phyloP scores from a whole-genome alignment of 2,888 invertebrate species.

The Nasonia oneida region DNA sequence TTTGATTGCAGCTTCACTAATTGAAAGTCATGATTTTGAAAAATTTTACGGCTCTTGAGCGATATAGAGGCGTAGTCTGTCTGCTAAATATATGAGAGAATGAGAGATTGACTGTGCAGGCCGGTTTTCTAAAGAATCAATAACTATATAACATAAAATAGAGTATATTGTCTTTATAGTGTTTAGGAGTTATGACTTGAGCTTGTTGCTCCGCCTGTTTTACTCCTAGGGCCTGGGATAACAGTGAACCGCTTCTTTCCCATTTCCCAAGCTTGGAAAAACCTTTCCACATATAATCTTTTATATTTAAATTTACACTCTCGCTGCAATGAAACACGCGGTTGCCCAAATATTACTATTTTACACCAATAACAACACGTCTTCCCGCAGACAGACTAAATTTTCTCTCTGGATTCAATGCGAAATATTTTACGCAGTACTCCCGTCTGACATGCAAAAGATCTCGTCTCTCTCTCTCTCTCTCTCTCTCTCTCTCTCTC shows the following conservation, averaged over 20 bases:
- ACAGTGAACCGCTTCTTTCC: no score
- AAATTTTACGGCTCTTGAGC: not conserved
- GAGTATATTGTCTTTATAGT: no score
- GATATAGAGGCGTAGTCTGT: not conserved
- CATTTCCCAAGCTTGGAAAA: no score
- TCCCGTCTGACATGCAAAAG: not conserved
- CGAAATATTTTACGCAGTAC: not conserved
- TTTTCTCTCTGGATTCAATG: not conserved
- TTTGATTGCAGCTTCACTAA: not conserved
- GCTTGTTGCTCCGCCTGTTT: no score
- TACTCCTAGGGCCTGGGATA: no score
- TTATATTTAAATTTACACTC: not conserved
- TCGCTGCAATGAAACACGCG: not conserved
- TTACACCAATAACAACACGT: no score
- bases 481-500: no score
- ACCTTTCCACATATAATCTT: not conserved
- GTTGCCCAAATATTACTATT: not conserved
- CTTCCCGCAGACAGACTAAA: not conserved
- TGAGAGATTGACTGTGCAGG: no score
- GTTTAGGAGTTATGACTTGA: no score
- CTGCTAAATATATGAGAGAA: not conserved
- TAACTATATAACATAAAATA: no score
- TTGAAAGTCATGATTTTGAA: slow-evolving; percentile 2
- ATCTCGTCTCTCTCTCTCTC: not conserved
- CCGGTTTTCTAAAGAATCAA: no score